Conservation (phyloP, 1,140 invertebrate species). For the Lamellibrachia luymesi region DNA sequence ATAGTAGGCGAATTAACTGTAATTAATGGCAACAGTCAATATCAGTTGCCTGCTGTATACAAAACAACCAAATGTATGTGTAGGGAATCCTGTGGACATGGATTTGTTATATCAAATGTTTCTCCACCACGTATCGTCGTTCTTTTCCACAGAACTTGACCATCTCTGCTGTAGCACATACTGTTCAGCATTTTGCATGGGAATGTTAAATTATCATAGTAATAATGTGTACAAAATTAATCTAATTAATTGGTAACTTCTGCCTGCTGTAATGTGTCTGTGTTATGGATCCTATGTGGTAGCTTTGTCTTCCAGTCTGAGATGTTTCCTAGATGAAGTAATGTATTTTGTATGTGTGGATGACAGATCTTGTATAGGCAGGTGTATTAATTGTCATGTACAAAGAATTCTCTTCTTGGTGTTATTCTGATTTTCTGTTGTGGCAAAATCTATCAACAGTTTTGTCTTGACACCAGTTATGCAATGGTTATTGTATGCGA, state of each 20-base stretch:
- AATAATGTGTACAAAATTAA: constrained; percentile 5
- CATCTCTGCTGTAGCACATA: not conserved
- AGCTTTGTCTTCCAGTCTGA: not conserved
- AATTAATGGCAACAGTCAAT: not conserved
- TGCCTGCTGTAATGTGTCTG: not conserved
- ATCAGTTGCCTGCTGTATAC: not conserved
- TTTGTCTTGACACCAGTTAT: not conserved
- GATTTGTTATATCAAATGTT: not conserved
- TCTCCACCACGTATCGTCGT: not conserved
- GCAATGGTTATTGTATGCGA: not conserved
- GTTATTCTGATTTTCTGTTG: not conserved
- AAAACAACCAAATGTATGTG: not conserved
- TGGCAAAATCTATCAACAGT: not conserved
- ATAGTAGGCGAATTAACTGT: not conserved
- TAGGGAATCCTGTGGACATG: not conserved
- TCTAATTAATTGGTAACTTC: not conserved
- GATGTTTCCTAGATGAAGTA: not conserved
- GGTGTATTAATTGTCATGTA: not conserved
- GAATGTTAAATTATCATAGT: not conserved
- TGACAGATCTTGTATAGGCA: not conserved
- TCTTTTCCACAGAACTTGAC: not conserved
- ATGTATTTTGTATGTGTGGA: not conserved
- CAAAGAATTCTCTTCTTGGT: not conserved
- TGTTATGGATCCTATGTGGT: not conserved
- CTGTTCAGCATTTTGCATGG: not conserved